A percentile compares a stretch with the other conserved stretches of the same genome.
phyloP scores from a whole-genome alignment of 2,797 vertebrate genomes.

The Pseudochaenichthys georgianus region DNA sequence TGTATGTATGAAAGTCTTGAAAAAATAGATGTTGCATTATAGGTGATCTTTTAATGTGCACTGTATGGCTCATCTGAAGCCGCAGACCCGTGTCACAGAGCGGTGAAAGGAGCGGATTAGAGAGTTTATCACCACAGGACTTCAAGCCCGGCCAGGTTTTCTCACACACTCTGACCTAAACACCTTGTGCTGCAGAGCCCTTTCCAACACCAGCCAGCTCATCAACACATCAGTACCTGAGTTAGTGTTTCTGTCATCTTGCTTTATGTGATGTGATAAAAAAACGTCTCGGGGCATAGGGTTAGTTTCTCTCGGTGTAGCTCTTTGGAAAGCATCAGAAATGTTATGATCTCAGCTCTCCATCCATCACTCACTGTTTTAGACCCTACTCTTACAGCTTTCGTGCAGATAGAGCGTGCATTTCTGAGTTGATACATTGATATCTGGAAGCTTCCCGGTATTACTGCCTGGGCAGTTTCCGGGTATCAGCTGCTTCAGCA shows the following conservation, averaged over 20 bases:
- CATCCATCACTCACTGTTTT: background rate
- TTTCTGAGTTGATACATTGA: constrained; percentile 25
- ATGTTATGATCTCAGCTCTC: background rate
- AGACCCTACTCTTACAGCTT: constrained; percentile 6
- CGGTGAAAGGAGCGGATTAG: constrained; percentile 39
- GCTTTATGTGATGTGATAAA: constrained; percentile 1
- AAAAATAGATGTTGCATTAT: no score
- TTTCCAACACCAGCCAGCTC: background rate
- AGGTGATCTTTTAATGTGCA: background rate
- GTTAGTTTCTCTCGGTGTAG: constrained; percentile 11
- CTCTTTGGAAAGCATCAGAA: constrained; percentile 1
- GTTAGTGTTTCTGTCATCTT: constrained; percentile 12
- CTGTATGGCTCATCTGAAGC: constrained; percentile 12
- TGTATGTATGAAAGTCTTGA: no score
- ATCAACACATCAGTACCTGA: constrained; percentile 8
- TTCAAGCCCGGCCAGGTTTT: constrained; percentile 19
- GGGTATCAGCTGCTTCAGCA: constrained; percentile 34
- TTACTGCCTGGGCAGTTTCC: constrained; percentile 25
- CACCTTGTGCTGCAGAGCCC: constrained; percentile 16
- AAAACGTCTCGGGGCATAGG: background rate
- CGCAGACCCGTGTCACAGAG: constrained; percentile 18
- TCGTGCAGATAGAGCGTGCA: background rate
- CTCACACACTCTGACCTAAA: constrained; percentile 28
- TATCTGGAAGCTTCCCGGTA: constrained; percentile 27
- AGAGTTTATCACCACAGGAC: constrained; percentile 47